A percentile compares a stretch with the other conserved stretches of the same genome.
These are phyloP conservation scores for Salvelinus fontinalis DNA, from an alignment of 2,113 vertebrate genomes.

Conservation along the genomic window DNA sequence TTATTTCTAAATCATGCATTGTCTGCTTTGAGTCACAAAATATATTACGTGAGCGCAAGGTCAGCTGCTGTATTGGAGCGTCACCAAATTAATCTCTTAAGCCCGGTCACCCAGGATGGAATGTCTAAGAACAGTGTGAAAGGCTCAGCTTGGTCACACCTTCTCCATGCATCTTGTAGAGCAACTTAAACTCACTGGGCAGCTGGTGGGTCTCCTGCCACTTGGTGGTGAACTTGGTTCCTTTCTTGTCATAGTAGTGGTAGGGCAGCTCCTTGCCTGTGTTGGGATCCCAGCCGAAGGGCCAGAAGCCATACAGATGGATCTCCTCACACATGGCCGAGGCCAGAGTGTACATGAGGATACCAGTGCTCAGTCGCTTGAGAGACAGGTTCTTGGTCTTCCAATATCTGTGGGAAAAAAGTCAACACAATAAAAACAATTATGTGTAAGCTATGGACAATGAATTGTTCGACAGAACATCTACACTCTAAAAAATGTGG, in stretches of 20 bases:
- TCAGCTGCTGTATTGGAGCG: not conserved
- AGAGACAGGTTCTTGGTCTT: slow-evolving; percentile 94
- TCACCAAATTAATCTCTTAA: not conserved
- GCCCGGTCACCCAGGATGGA: not conserved
- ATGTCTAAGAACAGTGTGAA: slow-evolving; percentile 86
- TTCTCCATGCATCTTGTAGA: slow-evolving; percentile 93
- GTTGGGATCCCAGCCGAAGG: slow-evolving; percentile 96
- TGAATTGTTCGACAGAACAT: not conserved
- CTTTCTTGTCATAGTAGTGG: slow-evolving; percentile 99
- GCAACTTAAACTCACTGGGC: slow-evolving; percentile 95
- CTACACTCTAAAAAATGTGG: no score
- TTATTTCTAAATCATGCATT: slow-evolving; percentile 53
- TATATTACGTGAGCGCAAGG: not conserved
- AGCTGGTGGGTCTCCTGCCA: slow-evolving; percentile 99
- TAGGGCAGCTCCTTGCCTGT: slow-evolving; percentile 94
- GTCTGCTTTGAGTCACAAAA: slow-evolving; percentile 34
- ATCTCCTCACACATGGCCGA: slow-evolving; percentile 93
- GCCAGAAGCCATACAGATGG: slow-evolving; percentile 98
- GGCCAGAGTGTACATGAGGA: slow-evolving; percentile 95
- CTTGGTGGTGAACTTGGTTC: slow-evolving; percentile 98
- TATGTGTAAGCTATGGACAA: not conserved
- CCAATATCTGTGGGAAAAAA: slow-evolving; percentile 84
- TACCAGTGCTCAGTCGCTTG: slow-evolving; percentile 96
- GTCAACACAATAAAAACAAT: not conserved
- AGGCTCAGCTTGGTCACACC: slow-evolving; percentile 92